Base-by-base conservation (phyloP, 2,113 vertebrate species). In the Myotis yumanensis region DNA sequence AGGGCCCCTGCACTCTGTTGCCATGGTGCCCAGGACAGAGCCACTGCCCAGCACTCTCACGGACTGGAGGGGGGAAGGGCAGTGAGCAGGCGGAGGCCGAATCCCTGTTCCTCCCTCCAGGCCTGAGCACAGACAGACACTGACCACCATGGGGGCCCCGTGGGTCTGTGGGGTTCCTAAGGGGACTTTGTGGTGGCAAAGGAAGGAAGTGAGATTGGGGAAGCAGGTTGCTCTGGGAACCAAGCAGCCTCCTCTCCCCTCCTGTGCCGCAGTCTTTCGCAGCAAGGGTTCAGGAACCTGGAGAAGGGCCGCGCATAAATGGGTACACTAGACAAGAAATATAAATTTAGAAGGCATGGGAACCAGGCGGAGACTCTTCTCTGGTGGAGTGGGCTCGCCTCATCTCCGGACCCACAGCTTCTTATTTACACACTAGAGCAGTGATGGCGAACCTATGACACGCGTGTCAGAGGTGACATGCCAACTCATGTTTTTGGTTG, bases 101-200 rank as follows among this genome's bases (percentile, higher is more conserved):
- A 7, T 10, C 52, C 48, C 1, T 16, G 48, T 12, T 43, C 11
- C 43, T 62, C 54, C 76, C 11, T 22, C 4, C 0, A 0, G 66
- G 73, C 40, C 57, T 32, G 8, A 35, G 32, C 52, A 17, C 11
- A n/a, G 37, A 52, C 7, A 0, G 72, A 12, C 43, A 7, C 20
- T 15, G 28, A 86, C 69, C 59, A 11, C 2, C 40, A 32, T 10
- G 4, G 52, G 25, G 35, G 8, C 10, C 30, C n/a, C 43, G 30
- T 30, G 2, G 30, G 15, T 28, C 48, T n/a, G 11, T 59, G 48
- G 11, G 71, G 30, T 46, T 35, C 51, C 66, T 32, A 28, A 40
- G 64, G 71, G 46, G 68, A 12, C 28, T 28, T 14, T 59, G 77
- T 43, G 82, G 37, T 5, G 12, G 73, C 52, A 57, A 81, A 89